phyloP scores from a whole-genome alignment of 2,797 vertebrate species.

The Heteromormyrus szaboi region DNA sequence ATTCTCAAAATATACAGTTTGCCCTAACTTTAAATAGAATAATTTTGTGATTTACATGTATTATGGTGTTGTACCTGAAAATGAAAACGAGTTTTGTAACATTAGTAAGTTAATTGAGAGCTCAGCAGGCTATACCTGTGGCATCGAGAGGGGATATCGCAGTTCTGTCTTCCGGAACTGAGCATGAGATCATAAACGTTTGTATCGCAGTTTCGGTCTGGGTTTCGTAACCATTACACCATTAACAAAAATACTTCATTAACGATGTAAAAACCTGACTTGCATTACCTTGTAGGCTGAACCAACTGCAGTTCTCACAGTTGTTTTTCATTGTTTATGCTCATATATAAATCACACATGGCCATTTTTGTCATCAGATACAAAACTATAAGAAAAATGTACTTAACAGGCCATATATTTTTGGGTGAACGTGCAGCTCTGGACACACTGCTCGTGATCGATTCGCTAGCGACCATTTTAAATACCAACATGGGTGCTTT shows the following conservation, averaged over 20 bases:
- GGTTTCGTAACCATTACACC: background rate
- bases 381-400: background rate
- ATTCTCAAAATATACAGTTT: background rate
- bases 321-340: background rate
- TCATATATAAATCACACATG: background rate
- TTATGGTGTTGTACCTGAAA: background rate
- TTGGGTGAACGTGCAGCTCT: background rate
- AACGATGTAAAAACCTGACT: background rate
- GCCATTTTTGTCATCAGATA: background rate
- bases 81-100: background rate
- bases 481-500: too few species aligned
- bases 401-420: background rate
- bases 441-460: background rate
- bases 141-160: background rate
- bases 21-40: background rate
- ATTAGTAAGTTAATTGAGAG: background rate
- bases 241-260: background rate
- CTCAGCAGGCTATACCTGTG: background rate
- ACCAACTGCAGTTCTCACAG: background rate
- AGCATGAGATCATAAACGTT: background rate
- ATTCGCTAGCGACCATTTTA: too few species aligned
- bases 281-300: background rate
- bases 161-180: background rate
- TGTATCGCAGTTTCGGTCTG: background rate
- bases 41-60: background rate